Evolutionary conservation across 2,797 vertebrate species (phyloP), one percentile per base, ranked within the genome.

Genomic region (Sciaenops ocellatus): DNA sequence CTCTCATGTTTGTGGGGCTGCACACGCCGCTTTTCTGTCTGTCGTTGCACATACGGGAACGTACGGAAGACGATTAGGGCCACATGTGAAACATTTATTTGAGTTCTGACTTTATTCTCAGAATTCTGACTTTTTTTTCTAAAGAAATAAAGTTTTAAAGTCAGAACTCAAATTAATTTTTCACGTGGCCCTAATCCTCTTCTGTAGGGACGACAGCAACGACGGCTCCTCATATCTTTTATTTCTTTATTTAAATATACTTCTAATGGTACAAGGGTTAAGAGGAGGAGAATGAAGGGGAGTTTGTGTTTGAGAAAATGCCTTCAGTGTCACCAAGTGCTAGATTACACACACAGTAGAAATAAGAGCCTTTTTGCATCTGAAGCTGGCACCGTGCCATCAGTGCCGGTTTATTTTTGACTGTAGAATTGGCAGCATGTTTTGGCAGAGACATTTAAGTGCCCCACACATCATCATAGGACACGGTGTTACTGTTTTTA

Each of bases 301-400:
- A 42, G 60, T 70, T 74, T 66, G 60, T 85, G 78, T 73, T 38
- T 38, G 34, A 38, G 34, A 52, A 73, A 78, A 82, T 70, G 82
- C 82, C 81, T 87, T 87, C 34, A 80, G 30, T 80, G 86, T 87
- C 88, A 84, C 89, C 2, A 86, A 91, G 85, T 88, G 90, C 88
- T 84, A 82, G 67, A 51, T 73, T 73, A 71, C 59, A 69, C 28
- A 24, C 67, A 47, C 73, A 72, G 47, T 52, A 50, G 66, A 69
- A 78, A 60, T 76, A 57, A 48, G 55, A 78, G 70, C 46, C 51
- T 65, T 82, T 78, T 78, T 59, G 57, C 52, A 69, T 73, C 77
- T 55, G 12, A 28, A 62, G 24, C 44, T 30, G 47, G 73, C 42
- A 62, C 26, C 13, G 22, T 18, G 42, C 38, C 50, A 50, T 48